Conservation (phyloP, 2,888 invertebrate genomes). For the Syrphus vitripennis region DNA sequence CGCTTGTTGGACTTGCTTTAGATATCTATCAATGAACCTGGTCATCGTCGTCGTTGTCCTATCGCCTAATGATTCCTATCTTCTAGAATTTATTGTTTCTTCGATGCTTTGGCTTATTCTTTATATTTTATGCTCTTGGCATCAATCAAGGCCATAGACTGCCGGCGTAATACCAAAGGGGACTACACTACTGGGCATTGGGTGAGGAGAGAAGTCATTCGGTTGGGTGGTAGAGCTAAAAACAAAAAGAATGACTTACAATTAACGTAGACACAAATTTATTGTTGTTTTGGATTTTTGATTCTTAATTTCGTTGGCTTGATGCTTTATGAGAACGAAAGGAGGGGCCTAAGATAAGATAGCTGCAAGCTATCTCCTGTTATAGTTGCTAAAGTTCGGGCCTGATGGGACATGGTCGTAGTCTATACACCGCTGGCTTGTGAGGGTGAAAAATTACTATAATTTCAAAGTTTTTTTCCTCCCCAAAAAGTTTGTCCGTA, state of each 20-base stretch:
- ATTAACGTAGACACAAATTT: slow-evolving; percentile 61
- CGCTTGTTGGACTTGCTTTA: slow-evolving; percentile 9
- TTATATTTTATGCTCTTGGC: slow-evolving; percentile 15
- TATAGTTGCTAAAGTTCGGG: background rate
- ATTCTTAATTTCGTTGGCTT: slow-evolving; percentile 49
- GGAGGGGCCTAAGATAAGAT: slow-evolving; percentile 17
- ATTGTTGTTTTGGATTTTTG: slow-evolving; percentile 53
- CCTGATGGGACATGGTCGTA: background rate
- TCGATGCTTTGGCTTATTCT: slow-evolving; percentile 38
- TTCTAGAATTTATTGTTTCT: slow-evolving; percentile 54
- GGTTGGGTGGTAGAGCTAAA: background rate
- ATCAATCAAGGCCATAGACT: slow-evolving; percentile 55
- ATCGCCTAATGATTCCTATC: slow-evolving; percentile 31
- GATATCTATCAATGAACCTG: slow-evolving; percentile 45
- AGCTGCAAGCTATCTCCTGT: background rate
- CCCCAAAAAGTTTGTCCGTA: slow-evolving; percentile 7
- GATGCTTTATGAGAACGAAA: background rate
- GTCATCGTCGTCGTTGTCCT: slow-evolving; percentile 1
- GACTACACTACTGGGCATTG: background rate
- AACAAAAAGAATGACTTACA: slow-evolving; percentile 56
- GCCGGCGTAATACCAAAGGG: background rate
- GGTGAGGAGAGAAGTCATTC: too few species aligned
- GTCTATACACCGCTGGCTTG: background rate
- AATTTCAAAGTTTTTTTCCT: slow-evolving; percentile 39
- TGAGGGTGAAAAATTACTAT: slow-evolving; percentile 34